phyloP scores from a whole-genome alignment of 2,888 invertebrate species.

The Acanthoscelides obtectus region DNA sequence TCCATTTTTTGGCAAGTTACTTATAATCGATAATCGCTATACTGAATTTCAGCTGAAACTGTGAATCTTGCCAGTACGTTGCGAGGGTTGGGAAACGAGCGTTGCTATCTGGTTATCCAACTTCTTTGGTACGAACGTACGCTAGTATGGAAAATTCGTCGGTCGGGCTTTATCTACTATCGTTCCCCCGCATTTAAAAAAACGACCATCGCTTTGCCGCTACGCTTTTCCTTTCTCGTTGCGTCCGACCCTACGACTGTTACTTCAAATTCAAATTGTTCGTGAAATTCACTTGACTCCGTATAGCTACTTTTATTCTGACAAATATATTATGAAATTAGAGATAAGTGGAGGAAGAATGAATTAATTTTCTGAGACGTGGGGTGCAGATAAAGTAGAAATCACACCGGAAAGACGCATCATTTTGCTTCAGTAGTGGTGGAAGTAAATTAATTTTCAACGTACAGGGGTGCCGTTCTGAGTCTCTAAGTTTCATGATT shows the following conservation, averaged over 20 bases:
- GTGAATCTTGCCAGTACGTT: too few relatives aligned
- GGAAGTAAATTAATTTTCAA: background rate
- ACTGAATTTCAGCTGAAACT: too few relatives aligned
- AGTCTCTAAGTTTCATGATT: too few relatives aligned
- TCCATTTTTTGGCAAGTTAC: too few relatives aligned
- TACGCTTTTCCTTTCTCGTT: constrained; percentile 15
- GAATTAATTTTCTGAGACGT: background rate
- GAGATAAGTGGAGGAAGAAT: background rate
- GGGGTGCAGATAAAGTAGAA: background rate
- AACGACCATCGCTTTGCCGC: constrained; percentile 14
- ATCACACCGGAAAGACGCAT: background rate
- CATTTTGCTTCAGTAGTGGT: background rate
- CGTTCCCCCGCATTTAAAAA: constrained; percentile 16
- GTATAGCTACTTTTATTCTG: constrained; percentile 18
- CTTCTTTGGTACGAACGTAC: constrained; percentile 2
- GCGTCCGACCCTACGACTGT: constrained; percentile 21
- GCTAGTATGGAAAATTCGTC: constrained; percentile 18
- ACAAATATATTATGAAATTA: constrained; percentile 26
- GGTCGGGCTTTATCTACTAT: constrained; percentile 9
- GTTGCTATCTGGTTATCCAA: background rate
- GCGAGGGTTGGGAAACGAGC: too few relatives aligned
- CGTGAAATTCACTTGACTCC: constrained; percentile 29
- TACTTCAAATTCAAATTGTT: constrained; percentile 30
- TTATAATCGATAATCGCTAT: too few relatives aligned
- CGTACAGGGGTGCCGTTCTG: background rate